A percentile compares a stretch with the other conserved stretches of the same genome.
Evolutionary conservation across 2,113 vertebrate genomes (phyloP).

Genomic region (Mirounga angustirostris): DNA sequence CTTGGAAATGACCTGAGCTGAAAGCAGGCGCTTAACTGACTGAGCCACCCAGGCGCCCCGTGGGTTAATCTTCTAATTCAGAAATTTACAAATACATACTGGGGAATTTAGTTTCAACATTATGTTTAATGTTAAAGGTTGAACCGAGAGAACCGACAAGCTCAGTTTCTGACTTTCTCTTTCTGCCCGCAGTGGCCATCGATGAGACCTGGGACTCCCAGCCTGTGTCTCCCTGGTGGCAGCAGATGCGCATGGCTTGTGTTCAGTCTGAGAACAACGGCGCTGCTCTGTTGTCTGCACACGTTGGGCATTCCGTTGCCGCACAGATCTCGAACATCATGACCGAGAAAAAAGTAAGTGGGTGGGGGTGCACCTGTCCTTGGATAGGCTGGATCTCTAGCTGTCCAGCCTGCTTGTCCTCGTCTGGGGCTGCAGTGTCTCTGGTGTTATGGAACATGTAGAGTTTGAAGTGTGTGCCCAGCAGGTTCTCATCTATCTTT

Average conservation of each 20-base stretch:
- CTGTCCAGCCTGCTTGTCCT: neutral
- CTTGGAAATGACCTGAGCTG: neutral
- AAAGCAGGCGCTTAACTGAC: neutral
- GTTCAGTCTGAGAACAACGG: slow-evolving; percentile 93
- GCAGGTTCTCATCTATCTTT: neutral
- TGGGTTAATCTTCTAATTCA: neutral
- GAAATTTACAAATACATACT: neutral
- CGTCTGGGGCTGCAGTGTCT: neutral
- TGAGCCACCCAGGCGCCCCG: neutral
- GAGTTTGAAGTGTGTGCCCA: neutral
- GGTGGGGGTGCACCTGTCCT: neutral
- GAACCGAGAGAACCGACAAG: accelerated
- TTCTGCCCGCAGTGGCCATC: slow-evolving; percentile 88
- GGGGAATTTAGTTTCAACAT: neutral
- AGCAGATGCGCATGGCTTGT: slow-evolving; percentile 94
- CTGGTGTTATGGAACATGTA: neutral
- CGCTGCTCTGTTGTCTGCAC: slow-evolving; percentile 93
- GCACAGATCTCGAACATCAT: slow-evolving; percentile 89
- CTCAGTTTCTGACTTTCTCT: accelerated
- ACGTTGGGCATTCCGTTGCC: slow-evolving; percentile 92
- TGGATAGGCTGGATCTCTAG: neutral
- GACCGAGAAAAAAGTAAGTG: slow-evolving; percentile 91
- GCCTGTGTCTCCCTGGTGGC: slow-evolving; percentile 98
- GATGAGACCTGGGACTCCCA: slow-evolving; percentile 96
- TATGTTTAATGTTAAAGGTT: neutral